Conservation (phyloP, 1,140 invertebrate species). For the Drosophila miranda region DNA sequence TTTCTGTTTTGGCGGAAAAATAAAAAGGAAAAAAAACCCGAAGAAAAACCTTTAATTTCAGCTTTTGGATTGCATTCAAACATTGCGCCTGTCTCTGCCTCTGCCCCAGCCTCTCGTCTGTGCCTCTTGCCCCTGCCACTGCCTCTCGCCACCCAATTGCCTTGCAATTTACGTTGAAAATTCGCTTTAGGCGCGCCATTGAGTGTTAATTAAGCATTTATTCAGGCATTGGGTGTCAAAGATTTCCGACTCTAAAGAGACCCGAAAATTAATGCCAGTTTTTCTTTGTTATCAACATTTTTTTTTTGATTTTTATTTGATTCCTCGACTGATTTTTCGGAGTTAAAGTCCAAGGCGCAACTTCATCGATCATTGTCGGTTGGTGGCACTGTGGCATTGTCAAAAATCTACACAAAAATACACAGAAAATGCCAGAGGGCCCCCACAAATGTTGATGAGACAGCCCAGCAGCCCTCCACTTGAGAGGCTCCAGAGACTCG, state of each 20-base stretch:
- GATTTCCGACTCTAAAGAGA: conserved; percentile 65
- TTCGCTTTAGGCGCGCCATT: conserved; percentile 66
- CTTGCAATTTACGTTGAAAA: conserved; percentile 7
- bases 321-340: conserved; percentile 32
- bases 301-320: conserved; percentile 26
- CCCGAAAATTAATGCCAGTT: conserved; percentile 73
- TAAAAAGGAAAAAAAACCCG: conserved; percentile 4
- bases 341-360: conserved; percentile 63
- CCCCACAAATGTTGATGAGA: conserved; percentile 32
- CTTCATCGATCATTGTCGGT: conserved; percentile 70
- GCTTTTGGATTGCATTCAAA: conserved; percentile 59
- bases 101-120: conserved; percentile 64
- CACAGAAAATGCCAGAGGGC: conserved; percentile 40
- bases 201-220: conserved; percentile 81
- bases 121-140: conserved; percentile 33
- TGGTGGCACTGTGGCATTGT: conserved; percentile 33
- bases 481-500: no score
- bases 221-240: conserved; percentile 74
- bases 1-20: conserved; percentile 39
- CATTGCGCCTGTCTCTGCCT: conserved; percentile 75
- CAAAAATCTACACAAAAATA: conserved; percentile 35
- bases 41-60: conserved; percentile 56
- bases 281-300: conserved; percentile 72
- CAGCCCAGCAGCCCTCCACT: no score
- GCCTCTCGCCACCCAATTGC: background rate